phyloP scores from a whole-genome alignment of 2,888 invertebrate species.

The Petrolisthes manimaculis region DNA sequence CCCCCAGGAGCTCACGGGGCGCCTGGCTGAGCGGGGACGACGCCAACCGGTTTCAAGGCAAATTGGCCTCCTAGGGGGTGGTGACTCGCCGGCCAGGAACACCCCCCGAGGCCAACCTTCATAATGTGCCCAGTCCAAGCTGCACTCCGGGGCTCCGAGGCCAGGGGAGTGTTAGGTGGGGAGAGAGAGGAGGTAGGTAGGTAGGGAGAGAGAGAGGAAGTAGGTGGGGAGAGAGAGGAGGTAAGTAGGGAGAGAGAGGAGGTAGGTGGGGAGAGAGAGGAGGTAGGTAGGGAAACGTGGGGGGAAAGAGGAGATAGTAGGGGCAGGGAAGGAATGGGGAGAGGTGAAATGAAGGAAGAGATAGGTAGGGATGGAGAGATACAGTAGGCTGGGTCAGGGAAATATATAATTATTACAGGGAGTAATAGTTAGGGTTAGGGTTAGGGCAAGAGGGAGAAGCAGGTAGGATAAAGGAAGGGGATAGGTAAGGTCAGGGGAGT shows the following conservation, averaged over 20 bases:
- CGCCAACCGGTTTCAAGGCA: conserved; percentile 59
- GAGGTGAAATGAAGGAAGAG: conserved; percentile 21
- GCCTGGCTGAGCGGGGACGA: conserved; percentile 54
- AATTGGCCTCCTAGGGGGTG: conserved; percentile 58
- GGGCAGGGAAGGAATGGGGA: background rate
- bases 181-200: background rate
- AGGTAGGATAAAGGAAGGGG: background rate
- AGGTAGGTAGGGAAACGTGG: background rate
- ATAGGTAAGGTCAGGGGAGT: background rate
- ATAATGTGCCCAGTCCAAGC: background rate
- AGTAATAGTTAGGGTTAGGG: background rate
- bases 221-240: background rate
- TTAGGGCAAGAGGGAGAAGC: too few species aligned
- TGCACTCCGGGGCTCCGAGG: background rate
- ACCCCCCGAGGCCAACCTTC: background rate
- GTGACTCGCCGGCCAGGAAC: conserved; percentile 54
- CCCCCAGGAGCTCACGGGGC: conserved; percentile 42
- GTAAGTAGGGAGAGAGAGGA: background rate
- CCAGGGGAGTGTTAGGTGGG: background rate
- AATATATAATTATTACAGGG: background rate
- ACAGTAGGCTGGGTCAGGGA: background rate
- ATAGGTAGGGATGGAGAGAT: conserved; percentile 24
- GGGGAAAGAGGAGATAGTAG: background rate
- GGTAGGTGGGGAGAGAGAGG: background rate
- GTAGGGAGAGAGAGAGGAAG: background rate